phyloP scores from a whole-genome alignment of 2,113 vertebrate genomes.

The Spea bombifrons region DNA sequence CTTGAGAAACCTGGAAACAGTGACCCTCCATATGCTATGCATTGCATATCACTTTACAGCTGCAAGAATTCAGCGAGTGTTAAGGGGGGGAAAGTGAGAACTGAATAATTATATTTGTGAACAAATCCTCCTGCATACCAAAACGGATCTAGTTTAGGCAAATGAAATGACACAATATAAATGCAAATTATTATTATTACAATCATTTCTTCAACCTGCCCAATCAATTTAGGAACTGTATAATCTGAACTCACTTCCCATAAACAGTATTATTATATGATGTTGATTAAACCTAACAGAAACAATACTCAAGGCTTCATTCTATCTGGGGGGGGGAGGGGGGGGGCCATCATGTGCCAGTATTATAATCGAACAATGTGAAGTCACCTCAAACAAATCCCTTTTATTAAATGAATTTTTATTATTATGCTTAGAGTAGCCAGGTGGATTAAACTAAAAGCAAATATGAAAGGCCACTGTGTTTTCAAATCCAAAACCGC shows the following conservation, averaged over 20 bases:
- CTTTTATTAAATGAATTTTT: constrained; percentile 13
- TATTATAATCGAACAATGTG: constrained; percentile 2
- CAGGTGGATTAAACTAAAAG: neutral
- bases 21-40: neutral
- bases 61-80: constrained; percentile 32
- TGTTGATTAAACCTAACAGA: constrained; percentile 46
- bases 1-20: neutral
- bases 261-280: constrained; percentile 47
- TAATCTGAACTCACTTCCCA: constrained; percentile 46
- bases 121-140: constrained; percentile 45
- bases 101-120: constrained; percentile 49
- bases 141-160: constrained; percentile 48
- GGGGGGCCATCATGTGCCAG: constrained; percentile 11
- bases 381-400: constrained; percentile 15
- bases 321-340: neutral
- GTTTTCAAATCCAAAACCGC: neutral
- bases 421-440: neutral
- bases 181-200: constrained; percentile 48
- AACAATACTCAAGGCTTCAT: constrained; percentile 43
- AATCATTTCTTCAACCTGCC: constrained; percentile 49
- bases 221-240: constrained; percentile 46
- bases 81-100: constrained; percentile 11
- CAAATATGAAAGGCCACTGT: neutral
- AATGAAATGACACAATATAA: constrained; percentile 50
- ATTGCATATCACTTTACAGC: constrained; percentile 12